Evolutionary conservation across 2,797 vertebrate species (phyloP).

Genomic region (Ptychadena robeensis): DNA sequence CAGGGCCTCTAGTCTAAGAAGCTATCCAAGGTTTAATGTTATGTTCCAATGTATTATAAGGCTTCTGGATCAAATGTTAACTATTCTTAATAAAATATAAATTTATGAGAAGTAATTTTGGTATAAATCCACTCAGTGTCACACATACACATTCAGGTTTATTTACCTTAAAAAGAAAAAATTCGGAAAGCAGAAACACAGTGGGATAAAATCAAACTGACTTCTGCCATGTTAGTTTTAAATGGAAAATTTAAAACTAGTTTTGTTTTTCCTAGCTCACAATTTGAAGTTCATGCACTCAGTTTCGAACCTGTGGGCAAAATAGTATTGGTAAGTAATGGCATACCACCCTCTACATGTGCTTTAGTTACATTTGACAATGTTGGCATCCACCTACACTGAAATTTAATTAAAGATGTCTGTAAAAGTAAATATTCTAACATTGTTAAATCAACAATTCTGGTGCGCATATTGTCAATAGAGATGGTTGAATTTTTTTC

Average conservation of each 20-base stretch:
- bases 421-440: no score
- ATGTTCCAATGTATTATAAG: constrained; percentile 29
- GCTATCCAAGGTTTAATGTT: constrained; percentile 30
- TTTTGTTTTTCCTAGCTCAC: no score
- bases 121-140: constrained; percentile 34
- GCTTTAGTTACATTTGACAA: no score
- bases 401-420: no score
- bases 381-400: no score
- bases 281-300: no score
- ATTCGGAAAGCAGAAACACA: background rate
- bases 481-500: no score
- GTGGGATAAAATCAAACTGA: background rate
- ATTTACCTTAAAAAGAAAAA: background rate
- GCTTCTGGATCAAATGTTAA: constrained; percentile 39
- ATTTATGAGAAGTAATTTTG: constrained; percentile 36
- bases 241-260: background rate
- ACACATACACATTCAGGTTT: constrained; percentile 40
- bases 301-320: no score
- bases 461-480: no score
- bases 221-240: background rate
- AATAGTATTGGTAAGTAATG: no score
- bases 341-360: no score
- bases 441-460: no score
- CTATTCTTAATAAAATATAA: constrained; percentile 16
- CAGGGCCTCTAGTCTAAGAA: constrained; percentile 18